phyloP scores from a whole-genome alignment of 2,888 invertebrate genomes.

The Cenopis cana region DNA sequence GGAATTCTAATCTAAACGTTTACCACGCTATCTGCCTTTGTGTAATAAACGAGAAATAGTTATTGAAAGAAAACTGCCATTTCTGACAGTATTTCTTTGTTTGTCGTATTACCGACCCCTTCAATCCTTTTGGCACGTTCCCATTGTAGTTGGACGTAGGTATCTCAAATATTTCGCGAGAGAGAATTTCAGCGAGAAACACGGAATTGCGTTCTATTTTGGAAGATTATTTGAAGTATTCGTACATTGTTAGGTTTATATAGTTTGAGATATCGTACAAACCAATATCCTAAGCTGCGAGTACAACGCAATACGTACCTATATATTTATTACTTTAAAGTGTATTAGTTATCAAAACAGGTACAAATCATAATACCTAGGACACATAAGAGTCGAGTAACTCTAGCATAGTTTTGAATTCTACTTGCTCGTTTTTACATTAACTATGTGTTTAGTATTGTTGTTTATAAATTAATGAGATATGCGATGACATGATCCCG shows the following conservation, averaged over 20 bases:
- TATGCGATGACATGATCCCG: no score
- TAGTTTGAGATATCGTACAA: not conserved
- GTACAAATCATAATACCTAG: no score
- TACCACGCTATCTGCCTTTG: slow-evolving; percentile 1
- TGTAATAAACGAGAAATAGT: slow-evolving; percentile 7
- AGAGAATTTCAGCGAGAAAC: slow-evolving; percentile 14
- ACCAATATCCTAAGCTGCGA: not conserved
- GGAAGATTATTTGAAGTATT: slow-evolving; percentile 13
- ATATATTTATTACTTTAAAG: not conserved
- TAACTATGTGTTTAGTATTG: no score
- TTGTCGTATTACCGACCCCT: slow-evolving; percentile 36
- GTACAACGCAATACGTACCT: not conserved
- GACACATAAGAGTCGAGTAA: no score
- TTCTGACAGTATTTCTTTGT: slow-evolving; percentile 10
- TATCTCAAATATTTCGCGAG: slow-evolving; percentile 18
- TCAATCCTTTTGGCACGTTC: slow-evolving; percentile 17
- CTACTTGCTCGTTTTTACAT: no score
- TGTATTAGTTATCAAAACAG: no score
- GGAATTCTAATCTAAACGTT: slow-evolving; percentile 34
- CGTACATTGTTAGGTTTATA: not conserved
- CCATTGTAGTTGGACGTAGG: not conserved
- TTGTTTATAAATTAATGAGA: no score
- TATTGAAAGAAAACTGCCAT: not conserved
- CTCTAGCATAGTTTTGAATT: no score
- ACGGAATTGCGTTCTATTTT: slow-evolving; percentile 16